A percentile compares a stretch with the other conserved stretches of the same genome.
These are phyloP conservation scores for Aphelinus certus DNA, from an alignment of 1,140 invertebrate genomes.

Conservation along the genomic window DNA sequence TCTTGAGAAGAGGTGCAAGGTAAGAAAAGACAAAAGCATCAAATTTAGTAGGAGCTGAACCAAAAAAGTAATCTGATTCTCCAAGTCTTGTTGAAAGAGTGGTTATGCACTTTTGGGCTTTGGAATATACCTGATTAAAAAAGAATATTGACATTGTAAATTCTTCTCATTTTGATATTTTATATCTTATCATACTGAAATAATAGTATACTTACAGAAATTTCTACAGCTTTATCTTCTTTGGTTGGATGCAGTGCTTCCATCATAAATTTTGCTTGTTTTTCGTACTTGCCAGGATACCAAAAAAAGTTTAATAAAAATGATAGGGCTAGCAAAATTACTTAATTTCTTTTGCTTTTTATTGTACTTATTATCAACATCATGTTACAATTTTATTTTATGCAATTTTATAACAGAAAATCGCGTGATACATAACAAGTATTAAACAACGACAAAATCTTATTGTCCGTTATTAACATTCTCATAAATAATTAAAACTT, in stretches of 20 bases:
- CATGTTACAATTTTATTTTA: too few relatives aligned
- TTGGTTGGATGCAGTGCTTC: conserved; percentile 69
- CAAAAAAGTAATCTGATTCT: conserved; percentile 86
- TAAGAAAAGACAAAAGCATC: conserved; percentile 92
- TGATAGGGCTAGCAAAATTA: conserved; percentile 67
- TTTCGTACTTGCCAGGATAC: conserved; percentile 78
- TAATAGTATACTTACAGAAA: conserved; percentile 8
- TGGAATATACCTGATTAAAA: conserved; percentile 72
- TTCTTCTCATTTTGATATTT: conserved; percentile 11
- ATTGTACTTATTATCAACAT: too few relatives aligned
- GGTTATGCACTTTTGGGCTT: conserved; percentile 85
- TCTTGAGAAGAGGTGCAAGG: conserved; percentile 85
- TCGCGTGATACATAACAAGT: too few relatives aligned
- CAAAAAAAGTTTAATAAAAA: conserved; percentile 85
- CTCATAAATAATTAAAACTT: too few relatives aligned
- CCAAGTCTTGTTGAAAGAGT: conserved; percentile 83
- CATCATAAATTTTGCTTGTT: conserved; percentile 73
- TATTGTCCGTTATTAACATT: too few relatives aligned
- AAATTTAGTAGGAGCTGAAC: conserved; percentile 79
- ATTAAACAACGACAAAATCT: too few relatives aligned
- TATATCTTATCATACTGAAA: background rate
- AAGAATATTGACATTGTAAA: conserved; percentile 31
- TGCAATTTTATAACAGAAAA: too few relatives aligned
- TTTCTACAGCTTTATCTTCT: conserved; percentile 52
- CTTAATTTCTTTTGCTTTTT: too few relatives aligned